Percentiles rank a stretch among this genome's conserved stretches.
phyloP scores from a whole-genome alignment of 2,797 vertebrate species.

The Gila robusta region DNA sequence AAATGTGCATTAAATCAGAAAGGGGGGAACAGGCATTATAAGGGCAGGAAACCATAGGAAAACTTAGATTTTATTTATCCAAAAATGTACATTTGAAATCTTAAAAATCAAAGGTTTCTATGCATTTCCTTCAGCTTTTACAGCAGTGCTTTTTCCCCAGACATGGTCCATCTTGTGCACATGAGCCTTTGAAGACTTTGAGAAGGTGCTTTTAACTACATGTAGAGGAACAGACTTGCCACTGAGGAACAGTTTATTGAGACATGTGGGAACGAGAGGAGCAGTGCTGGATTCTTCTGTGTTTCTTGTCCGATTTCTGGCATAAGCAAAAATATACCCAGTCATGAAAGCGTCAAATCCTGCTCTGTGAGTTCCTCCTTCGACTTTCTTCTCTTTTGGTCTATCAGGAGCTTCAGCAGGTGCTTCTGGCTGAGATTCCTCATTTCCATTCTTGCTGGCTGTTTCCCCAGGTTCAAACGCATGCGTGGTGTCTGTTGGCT shows the following conservation, averaged over 20 bases:
- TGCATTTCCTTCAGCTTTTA: background rate
- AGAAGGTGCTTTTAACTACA: conserved; percentile 92
- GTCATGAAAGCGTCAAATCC: conserved; percentile 99
- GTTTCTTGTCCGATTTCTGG: conserved; percentile 72
- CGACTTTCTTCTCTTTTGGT: conserved; percentile 66
- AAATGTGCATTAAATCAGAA: background rate
- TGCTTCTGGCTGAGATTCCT: conserved; percentile 14
- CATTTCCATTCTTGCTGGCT: background rate
- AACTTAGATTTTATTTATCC: conserved; percentile 5
- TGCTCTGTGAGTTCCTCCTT: conserved; percentile 88
- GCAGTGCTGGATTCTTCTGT: conserved; percentile 46
- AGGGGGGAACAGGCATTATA: background rate
- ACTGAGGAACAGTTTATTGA: conserved; percentile 95
- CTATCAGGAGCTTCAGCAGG: background rate
- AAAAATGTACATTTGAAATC: background rate
- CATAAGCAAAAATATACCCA: conserved; percentile 90
- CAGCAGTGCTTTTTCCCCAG: conserved; percentile 71
- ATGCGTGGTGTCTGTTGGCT: conserved; percentile 23
- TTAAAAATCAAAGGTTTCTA: background rate
- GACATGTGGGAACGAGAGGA: conserved; percentile 81
- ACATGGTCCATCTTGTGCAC: conserved; percentile 89
- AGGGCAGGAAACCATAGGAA: background rate
- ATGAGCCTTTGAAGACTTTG: conserved; percentile 92
- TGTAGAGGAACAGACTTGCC: conserved; percentile 92
- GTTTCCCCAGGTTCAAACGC: background rate